phyloP scores from a whole-genome alignment of 1,140 invertebrate genomes.

The Platorchestia sp. region DNA sequence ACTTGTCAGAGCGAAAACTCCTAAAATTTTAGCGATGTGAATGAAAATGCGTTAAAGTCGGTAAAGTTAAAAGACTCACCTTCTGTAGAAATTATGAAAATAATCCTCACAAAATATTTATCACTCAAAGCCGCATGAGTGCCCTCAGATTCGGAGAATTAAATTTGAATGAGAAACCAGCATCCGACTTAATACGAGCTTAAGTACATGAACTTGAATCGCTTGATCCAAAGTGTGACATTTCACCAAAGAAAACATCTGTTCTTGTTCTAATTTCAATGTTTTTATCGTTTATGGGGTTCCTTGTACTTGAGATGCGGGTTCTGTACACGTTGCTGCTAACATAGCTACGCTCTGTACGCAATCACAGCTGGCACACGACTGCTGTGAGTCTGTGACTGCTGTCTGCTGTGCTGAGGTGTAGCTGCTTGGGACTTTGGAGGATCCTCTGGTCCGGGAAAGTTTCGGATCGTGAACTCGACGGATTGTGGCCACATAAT shows the following conservation, averaged over 20 bases:
- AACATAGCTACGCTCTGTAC: neutral
- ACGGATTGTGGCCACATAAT: neutral
- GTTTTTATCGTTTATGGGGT: neutral
- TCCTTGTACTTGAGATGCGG: neutral
- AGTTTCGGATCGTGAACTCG: neutral
- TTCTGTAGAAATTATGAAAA: neutral
- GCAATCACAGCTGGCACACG: neutral
- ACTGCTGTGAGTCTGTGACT: neutral
- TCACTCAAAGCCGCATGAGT: neutral
- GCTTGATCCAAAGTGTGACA: neutral
- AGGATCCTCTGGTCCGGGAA: neutral
- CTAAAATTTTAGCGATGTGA: neutral
- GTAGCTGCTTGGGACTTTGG: neutral
- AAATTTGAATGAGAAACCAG: neutral
- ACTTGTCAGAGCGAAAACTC: neutral
- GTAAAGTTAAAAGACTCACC: neutral
- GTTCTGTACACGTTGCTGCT: neutral
- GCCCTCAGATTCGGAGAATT: neutral
- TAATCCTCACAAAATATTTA: neutral
- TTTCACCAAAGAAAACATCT: neutral
- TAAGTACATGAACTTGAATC: neutral
- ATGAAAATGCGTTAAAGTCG: neutral
- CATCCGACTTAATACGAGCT: neutral
- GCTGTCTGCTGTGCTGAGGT: neutral
- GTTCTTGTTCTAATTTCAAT: neutral